Evolutionary conservation across 2,797 vertebrate genomes (phyloP).

Genomic region (Lithobates sylvaticus): DNA sequence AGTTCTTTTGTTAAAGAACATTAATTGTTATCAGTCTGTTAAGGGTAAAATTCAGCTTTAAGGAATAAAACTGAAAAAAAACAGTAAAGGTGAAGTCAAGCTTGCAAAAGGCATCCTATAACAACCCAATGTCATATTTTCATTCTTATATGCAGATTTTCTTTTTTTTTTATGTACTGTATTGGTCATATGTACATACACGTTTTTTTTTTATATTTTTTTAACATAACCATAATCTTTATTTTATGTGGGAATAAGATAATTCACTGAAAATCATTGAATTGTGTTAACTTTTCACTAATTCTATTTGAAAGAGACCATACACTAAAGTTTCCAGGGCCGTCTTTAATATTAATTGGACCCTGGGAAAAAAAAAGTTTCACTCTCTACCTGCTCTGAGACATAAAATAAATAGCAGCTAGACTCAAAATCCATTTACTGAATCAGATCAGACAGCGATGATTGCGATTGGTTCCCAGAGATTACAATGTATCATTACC

Average conservation of each 20-base stretch:
- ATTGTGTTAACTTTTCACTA: neutral
- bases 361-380: too few relatives aligned
- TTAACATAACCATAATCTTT: constrained; percentile 77
- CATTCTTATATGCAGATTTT: too few relatives aligned
- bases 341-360: too few relatives aligned
- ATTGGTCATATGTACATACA: neutral
- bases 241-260: neutral
- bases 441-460: too few relatives aligned
- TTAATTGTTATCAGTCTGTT: too few relatives aligned
- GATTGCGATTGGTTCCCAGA: too few relatives aligned
- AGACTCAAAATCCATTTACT: too few relatives aligned
- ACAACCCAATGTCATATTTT: neutral
- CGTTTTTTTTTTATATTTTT: constrained; percentile 66
- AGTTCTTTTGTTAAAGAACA: too few relatives aligned
- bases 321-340: neutral
- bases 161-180: neutral
- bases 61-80: neutral
- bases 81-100: neutral
- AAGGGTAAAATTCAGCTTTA: too few relatives aligned
- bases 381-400: too few relatives aligned
- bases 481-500: too few relatives aligned
- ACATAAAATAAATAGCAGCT: too few relatives aligned
- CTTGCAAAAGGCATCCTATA: neutral
- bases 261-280: neutral
- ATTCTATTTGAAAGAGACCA: neutral